These are phyloP conservation scores for Dicrurus megarhynchus DNA, from an alignment of 2,113 vertebrate species.

Conservation along the genomic window DNA sequence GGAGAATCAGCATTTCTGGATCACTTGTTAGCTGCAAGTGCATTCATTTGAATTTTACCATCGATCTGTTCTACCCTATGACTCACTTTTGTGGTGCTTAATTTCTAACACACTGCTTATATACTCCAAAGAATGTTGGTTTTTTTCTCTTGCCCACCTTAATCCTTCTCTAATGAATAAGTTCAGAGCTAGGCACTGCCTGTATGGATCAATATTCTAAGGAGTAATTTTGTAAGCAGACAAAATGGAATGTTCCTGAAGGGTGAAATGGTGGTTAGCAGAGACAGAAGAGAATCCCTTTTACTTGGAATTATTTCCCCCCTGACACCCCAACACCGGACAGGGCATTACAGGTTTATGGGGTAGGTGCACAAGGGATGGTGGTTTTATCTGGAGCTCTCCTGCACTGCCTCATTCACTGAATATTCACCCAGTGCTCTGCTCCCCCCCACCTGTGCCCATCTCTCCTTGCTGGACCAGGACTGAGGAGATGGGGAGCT, in stretches of 20 bases:
- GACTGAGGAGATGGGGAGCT: not conserved
- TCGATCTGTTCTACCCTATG: slow-evolving; percentile 17
- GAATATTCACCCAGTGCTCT: not conserved
- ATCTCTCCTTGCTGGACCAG: not conserved
- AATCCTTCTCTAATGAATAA: slow-evolving; percentile 47
- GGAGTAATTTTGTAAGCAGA: slow-evolving; percentile 32
- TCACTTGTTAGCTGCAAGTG: not conserved
- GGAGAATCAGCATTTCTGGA: slow-evolving; percentile 8
- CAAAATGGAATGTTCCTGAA: slow-evolving; percentile 34
- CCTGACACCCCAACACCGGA: rapidly evolving
- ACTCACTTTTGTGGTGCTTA: slow-evolving; percentile 27
- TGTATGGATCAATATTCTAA: slow-evolving; percentile 20
- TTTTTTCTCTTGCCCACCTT: not conserved
- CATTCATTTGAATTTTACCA: slow-evolving; percentile 15
- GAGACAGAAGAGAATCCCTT: not conserved
- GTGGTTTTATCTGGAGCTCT: not conserved
- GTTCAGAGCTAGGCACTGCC: slow-evolving; percentile 5
- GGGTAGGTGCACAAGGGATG: not conserved
- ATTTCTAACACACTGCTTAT: slow-evolving; percentile 33
- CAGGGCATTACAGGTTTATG: rapidly evolving
- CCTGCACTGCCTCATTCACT: too few species aligned
- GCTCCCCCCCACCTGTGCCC: not conserved
- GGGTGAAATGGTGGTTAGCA: not conserved
- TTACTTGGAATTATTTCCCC: not conserved
- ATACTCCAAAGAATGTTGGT: not conserved